Percentiles rank a stretch among this genome's conserved stretches.
Conservation (phyloP, 37 sponge, comb jelly and placozoan species). For the Petrosia ficiformis region DNA sequence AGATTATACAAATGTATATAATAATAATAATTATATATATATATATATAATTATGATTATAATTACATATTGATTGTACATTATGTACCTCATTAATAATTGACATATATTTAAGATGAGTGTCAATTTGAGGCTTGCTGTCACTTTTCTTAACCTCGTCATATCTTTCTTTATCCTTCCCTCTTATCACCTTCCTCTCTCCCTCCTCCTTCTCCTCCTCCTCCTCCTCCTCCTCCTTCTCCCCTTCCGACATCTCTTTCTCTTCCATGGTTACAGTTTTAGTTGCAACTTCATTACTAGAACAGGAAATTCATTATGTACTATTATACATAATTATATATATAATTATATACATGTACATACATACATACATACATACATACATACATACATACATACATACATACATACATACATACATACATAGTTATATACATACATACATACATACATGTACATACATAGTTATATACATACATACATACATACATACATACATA, state of each 20-base stretch:
- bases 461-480: too few species aligned
- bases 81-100: not conserved
- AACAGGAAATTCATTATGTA: too few species aligned
- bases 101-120: not conserved
- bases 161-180: not conserved
- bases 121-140: constrained; percentile 1
- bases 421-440: too few species aligned
- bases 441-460: too few species aligned
- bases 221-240: not conserved
- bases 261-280: not conserved
- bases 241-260: not conserved
- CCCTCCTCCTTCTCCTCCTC: not conserved
- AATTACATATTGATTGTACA: not conserved
- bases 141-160: constrained; percentile 1
- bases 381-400: too few species aligned
- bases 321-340: too few species aligned
- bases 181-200: constrained; percentile 13
- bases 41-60: not conserved
- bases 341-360: too few species aligned
- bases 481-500: too few species aligned
- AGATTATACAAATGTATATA: too few species aligned
- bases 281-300: not conserved
- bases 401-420: too few species aligned
- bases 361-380: too few species aligned
- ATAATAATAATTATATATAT: not conserved